phyloP scores from a whole-genome alignment of 2,113 vertebrate species.

The Alethe castanea region DNA sequence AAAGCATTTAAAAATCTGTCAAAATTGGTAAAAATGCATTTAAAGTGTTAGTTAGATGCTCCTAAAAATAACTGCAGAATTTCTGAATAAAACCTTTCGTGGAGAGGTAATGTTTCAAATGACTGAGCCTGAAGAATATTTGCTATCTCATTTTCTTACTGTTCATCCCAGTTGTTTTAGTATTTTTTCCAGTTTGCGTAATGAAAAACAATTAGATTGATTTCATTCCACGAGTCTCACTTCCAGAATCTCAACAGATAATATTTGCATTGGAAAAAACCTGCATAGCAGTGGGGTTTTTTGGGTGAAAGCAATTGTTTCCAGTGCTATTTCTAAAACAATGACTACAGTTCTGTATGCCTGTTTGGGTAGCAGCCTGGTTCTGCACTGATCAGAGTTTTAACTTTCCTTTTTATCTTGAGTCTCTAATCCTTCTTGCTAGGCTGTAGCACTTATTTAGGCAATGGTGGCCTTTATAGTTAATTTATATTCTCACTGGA shows the following conservation, averaged over 20 bases:
- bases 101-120: neutral
- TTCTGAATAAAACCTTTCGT: neutral
- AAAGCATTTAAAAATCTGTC: neutral
- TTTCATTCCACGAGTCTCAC: neutral
- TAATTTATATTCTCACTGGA: neutral
- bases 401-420: neutral
- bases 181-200: neutral
- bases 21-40: neutral
- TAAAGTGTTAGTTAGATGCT: neutral
- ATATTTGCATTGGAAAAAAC: neutral
- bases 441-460: neutral
- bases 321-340: neutral
- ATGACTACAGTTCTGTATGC: neutral
- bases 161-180: neutral
- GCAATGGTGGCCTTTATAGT: neutral
- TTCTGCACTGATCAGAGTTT: neutral
- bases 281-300: neutral
- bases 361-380: neutral
- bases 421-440: neutral
- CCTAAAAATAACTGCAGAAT: neutral
- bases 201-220: neutral
- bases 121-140: neutral
- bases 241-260: neutral
- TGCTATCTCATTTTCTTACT: neutral
- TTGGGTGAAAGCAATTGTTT: neutral